Conservation (phyloP, 2,888 invertebrate genomes). For the Argynnis bischoffii region DNA sequence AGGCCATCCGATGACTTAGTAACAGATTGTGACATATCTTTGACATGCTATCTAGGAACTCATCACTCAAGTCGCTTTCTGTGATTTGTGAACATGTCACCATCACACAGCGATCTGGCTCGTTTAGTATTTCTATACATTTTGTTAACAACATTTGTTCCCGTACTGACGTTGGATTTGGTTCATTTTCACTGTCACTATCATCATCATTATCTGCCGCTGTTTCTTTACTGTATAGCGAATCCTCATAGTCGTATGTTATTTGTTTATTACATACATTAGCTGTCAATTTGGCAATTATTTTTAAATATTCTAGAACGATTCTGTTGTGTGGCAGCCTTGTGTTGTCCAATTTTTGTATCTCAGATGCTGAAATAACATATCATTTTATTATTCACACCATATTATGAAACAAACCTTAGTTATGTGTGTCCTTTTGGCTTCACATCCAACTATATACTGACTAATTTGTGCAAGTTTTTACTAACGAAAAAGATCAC, state of each 20-base stretch:
- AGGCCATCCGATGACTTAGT: conserved; percentile 89
- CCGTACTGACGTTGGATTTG: conserved; percentile 67
- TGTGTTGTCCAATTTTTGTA: conserved; percentile 58
- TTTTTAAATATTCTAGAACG: conserved; percentile 67
- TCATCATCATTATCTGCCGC: conserved; percentile 81
- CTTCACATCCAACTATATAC: no score
- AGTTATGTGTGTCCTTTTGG: no score
- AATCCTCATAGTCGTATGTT: conserved; percentile 71
- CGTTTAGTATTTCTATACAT: conserved; percentile 86
- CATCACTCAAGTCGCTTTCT: conserved; percentile 73
- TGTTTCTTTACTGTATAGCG: conserved; percentile 72
- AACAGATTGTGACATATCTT: conserved; percentile 92
- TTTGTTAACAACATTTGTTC: conserved; percentile 77
- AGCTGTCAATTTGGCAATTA: conserved; percentile 70
- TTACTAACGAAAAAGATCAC: no score
- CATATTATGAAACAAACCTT: not conserved
- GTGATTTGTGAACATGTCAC: conserved; percentile 75
- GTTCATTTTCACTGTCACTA: conserved; percentile 81
- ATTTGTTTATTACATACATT: conserved; percentile 75
- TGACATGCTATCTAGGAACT: conserved; percentile 86
- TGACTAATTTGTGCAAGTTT: no score
- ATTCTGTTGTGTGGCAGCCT: conserved; percentile 82
- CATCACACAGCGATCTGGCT: conserved; percentile 72
- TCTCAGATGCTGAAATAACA: conserved; percentile 32
- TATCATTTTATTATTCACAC: not conserved